A percentile compares a stretch with the other conserved stretches of the same genome.
These are phyloP conservation scores for Phalacrocorax carbo DNA, from an alignment of 2,113 vertebrate genomes.

Conservation along the genomic window DNA sequence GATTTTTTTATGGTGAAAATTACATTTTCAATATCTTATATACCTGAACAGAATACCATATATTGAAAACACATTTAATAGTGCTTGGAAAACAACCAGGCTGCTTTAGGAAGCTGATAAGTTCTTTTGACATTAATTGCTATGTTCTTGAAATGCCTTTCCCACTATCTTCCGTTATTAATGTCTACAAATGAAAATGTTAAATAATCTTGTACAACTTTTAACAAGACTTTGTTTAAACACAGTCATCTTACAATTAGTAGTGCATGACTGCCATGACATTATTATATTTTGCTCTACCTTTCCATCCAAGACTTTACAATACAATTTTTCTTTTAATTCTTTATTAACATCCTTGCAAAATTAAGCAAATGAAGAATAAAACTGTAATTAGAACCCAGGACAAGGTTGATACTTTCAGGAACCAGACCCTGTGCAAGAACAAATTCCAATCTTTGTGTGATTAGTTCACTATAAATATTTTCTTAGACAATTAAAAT, in stretches of 20 bases:
- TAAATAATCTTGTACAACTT: neutral
- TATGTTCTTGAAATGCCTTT: neutral
- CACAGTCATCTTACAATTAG: neutral
- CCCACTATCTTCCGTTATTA: neutral
- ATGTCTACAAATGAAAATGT: neutral
- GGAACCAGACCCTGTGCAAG: neutral
- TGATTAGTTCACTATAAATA: constrained; percentile 12
- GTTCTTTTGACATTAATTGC: neutral
- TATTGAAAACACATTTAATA: neutral
- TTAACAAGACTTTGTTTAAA: neutral
- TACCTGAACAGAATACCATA: neutral
- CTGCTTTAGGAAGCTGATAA: neutral
- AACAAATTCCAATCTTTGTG: neutral
- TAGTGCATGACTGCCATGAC: neutral
- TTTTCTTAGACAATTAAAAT: constrained; percentile 67
- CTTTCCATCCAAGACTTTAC: neutral
- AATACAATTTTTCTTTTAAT: neutral
- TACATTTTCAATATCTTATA: neutral
- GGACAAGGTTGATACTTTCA: neutral
- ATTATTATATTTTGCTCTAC: neutral
- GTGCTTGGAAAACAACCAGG: neutral
- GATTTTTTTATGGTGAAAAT: neutral
- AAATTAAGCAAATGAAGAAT: neutral
- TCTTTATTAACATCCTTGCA: neutral
- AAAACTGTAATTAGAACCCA: neutral